Conservation (phyloP, 2,888 invertebrate species). For the Spodoptera picta region DNA sequence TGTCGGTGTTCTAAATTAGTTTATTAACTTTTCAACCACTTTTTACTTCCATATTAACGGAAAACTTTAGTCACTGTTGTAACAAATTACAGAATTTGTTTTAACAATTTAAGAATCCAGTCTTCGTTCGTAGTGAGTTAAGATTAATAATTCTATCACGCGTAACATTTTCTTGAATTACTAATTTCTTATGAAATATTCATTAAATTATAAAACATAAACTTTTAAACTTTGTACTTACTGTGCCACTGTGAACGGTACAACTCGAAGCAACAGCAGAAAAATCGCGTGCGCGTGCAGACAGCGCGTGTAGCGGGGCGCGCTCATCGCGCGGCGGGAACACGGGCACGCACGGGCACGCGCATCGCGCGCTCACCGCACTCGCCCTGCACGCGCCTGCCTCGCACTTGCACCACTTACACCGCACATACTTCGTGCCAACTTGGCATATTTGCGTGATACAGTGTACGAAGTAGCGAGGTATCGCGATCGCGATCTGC, state of each 20-base stretch:
- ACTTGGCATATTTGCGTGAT: constrained; percentile 34
- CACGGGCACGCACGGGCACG: constrained; percentile 70
- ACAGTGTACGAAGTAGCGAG: constrained; percentile 43
- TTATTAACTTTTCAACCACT: constrained; percentile 9
- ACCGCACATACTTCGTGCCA: constrained; percentile 31
- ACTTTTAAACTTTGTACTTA: constrained; percentile 64
- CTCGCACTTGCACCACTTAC: constrained; percentile 41
- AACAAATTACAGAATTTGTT: too few species aligned
- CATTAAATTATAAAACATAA: too few species aligned
- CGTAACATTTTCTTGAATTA: too few species aligned
- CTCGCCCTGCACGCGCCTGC: constrained; percentile 49
- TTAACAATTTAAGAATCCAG: too few species aligned
- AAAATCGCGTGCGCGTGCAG: constrained; percentile 64
- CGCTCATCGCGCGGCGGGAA: constrained; percentile 81
- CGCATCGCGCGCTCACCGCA: constrained; percentile 80
- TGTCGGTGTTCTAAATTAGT: background rate
- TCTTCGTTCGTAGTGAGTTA: too few species aligned
- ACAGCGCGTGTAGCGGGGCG: constrained; percentile 73
- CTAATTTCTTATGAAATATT: too few species aligned
- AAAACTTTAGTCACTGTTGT: background rate
- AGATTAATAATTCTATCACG: too few species aligned
- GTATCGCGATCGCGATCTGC: constrained; percentile 69
- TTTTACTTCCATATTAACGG: background rate
- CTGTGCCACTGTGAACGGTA: constrained; percentile 75
- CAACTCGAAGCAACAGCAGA: constrained; percentile 63